Evolutionary conservation across 2,888 invertebrate species (phyloP).

Genomic region (Magallana nippona): DNA sequence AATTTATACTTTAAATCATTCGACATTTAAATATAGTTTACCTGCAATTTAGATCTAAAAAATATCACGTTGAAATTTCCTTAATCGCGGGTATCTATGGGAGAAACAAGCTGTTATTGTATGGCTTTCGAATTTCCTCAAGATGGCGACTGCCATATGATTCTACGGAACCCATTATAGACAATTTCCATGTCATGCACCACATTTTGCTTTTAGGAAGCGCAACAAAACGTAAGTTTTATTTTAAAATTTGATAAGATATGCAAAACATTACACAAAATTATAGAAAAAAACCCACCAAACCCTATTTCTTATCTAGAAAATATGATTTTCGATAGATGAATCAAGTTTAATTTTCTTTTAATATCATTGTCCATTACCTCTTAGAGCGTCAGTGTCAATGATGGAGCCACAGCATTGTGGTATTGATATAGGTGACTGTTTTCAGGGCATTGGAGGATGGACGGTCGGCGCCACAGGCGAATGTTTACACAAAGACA

Average conservation of each 20-base stretch:
- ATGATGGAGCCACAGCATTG: constrained; percentile 22
- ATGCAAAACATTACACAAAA: too few relatives aligned
- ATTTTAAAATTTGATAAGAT: too few relatives aligned
- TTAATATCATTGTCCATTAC: too few relatives aligned
- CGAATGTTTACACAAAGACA: constrained; percentile 46
- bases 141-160: constrained; percentile 59
- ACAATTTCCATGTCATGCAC: constrained; percentile 60
- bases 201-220: constrained; percentile 45
- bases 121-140: constrained; percentile 59
- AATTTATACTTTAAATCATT: too few relatives aligned
- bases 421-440: constrained; percentile 45
- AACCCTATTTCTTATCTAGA: too few relatives aligned
- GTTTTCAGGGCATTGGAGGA: constrained; percentile 47
- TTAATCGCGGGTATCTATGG: constrained; percentile 48
- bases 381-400: not conserved
- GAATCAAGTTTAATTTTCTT: too few relatives aligned
- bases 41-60: constrained; percentile 50
- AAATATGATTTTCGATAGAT: too few relatives aligned
- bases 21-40: not conserved
- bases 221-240: constrained; percentile 20
- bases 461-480: constrained; percentile 53
- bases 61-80: constrained; percentile 55
- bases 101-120: constrained; percentile 59
- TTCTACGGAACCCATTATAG: constrained; percentile 57
- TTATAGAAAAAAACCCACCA: too few relatives aligned